Base-by-base conservation (phyloP, 53 echinoderm and acorn worm genomes). In the Paelopatides confundens region DNA sequence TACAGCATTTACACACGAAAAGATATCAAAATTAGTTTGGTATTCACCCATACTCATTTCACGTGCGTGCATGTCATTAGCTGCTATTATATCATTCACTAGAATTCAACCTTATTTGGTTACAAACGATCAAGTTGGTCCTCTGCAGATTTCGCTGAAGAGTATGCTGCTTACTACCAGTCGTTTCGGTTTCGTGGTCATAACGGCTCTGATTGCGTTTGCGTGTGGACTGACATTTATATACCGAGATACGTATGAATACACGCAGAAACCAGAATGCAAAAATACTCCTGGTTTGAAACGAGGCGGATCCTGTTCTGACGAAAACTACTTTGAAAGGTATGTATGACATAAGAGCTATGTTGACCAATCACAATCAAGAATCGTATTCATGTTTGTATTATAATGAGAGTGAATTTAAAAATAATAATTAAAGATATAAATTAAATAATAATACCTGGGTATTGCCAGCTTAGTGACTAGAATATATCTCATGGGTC, bases 111-210 rank as follows among this genome's bases (percentile, higher is more conserved):
- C 95, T 8, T 95, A 89, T 50, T 85, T 95, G 68, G 93, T 96
- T 18, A 90, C 94, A 39, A 93, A 88, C 65, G 98, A 98, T 38
- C 82, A 88, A 53, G 91, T 98, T 62, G 98, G 98, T 2, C 95
- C 94, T 0, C 87, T 98, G 32, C 94, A 95, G 62, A 98, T 98
- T 69, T 98, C 98, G 3, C 85, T 94, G 2, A 88, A 87, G 21
- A 90, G 88, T 62, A 98, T 98, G 98, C 82, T 93, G 32, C 65
- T 83, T 1, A 90, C 79, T 65, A 96, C 96, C 17, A 87, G 89
- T 51, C 90, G 88, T 27, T 96, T 96, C 74, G 92, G 95, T 47
- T 14, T 93, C 63, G 91, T 96, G 18, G 91, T 96, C 10, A 90
- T 88, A 36, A 66, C 92, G 11, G 94, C 93, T 26, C 33, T 93